Percentiles rank a stretch among this genome's conserved stretches.
phyloP scores from a whole-genome alignment of 92 coral and sea anemone genomes.

The Epizoanthus stellaris region DNA sequence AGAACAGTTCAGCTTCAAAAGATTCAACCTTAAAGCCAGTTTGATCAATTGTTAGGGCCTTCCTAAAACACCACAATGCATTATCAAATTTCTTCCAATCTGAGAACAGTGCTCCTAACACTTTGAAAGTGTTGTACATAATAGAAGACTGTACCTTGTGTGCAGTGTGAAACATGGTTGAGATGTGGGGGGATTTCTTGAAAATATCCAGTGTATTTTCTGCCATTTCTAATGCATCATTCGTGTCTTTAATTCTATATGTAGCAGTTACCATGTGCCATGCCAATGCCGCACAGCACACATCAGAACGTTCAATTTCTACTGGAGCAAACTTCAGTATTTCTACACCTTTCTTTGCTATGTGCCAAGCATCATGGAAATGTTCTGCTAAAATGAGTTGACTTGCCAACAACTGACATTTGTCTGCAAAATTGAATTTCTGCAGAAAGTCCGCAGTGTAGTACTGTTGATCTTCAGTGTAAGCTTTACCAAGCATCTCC shows the following conservation, averaged over 20 bases:
- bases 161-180: background rate
- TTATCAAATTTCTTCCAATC: background rate
- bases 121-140: background rate
- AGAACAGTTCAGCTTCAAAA: background rate
- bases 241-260: background rate
- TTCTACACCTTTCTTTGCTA: background rate
- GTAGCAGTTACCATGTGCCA: constrained; percentile 7
- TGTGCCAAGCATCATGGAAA: background rate
- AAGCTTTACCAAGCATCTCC: constrained; percentile 38
- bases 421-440: constrained; percentile 1
- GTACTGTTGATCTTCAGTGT: background rate
- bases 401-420: background rate
- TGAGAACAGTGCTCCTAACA: constrained; percentile 1
- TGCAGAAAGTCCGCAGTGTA: background rate
- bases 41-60: background rate
- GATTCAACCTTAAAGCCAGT: background rate
- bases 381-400: background rate
- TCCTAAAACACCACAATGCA: constrained; percentile 22
- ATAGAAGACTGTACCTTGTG: too few species aligned
- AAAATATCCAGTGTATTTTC: constrained; percentile 2
- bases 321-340: background rate
- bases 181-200: constrained; percentile 1
- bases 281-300: background rate
- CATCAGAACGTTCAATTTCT: background rate
- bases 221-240: background rate